Evolutionary conservation across 2,797 vertebrate species (phyloP), one percentile per base, ranked within the genome.

Genomic region (Spea hammondii): DNA sequence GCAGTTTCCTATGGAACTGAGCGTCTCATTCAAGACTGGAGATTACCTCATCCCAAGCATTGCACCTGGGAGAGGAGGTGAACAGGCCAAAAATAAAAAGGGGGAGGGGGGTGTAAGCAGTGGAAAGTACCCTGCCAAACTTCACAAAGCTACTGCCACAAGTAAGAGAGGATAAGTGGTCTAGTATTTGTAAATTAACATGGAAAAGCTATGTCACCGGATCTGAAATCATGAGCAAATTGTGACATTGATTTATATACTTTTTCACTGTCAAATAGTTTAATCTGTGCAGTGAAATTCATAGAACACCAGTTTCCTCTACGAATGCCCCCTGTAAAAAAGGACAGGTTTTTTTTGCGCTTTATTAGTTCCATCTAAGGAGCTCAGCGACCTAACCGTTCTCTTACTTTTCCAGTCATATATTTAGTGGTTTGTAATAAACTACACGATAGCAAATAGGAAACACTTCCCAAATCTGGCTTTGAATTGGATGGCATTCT

Each of bases 31-130:
- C 80, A 84, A 79, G 65, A 83, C 82, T 80, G 78, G 76, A 8
- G 82, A 84, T 88, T 86, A 87, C 84, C 83, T 89, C 88, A 88
- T 87, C 84, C 83, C 83, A 84, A 86, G 84, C 85, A 86, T 84
- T 82, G 86, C 88, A 87, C 86, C 88, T 86, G 86, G 88, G 86
- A 87, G 72, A 69, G n/a, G 74, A 83, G 86, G 85, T 86, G 83
- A 84, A 79, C 84, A 83, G 73, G 70, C 76, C 76, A 82, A 67
- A 62, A 70, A 68, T 14, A 64, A 46, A 32, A 59, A 71, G 75
- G 79, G 10, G 74, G 54, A 59, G 55, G 74, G 72, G 14, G 62
- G 32, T 32, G 32, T 65, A 74, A 70, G 78, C 10, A 65, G 32
- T 70, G 17, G 17, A 48, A 75, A 66, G 57, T 75, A 64, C 62